Conservation (phyloP, 2,888 invertebrate species). For the Neria commutata region DNA sequence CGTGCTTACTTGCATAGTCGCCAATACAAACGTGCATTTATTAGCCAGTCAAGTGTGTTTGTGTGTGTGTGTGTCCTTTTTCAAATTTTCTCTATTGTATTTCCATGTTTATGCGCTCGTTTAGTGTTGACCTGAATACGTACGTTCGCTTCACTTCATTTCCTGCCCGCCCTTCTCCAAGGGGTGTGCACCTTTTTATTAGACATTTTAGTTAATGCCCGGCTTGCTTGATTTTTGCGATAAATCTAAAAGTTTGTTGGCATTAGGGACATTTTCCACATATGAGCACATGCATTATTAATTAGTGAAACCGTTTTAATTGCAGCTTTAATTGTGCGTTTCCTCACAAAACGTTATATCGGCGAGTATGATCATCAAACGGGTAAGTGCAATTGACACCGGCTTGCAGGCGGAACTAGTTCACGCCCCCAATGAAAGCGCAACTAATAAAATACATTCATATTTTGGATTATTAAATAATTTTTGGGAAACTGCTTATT, state of each 20-base stretch:
- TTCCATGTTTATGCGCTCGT: constrained; percentile 20
- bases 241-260: background rate
- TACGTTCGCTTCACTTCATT: background rate
- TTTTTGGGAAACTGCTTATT: too few relatives aligned
- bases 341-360: constrained; percentile 90
- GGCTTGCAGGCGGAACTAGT: too few relatives aligned
- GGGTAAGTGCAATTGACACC: too few relatives aligned
- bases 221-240: background rate
- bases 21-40: background rate
- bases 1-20: background rate
- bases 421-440: too few relatives aligned
- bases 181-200: background rate
- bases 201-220: background rate
- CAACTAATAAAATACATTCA: too few relatives aligned
- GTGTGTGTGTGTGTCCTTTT: constrained; percentile 12
- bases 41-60: background rate
- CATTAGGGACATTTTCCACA: constrained; percentile 12
- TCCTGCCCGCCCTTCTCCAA: background rate
- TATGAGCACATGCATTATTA: constrained; percentile 26
- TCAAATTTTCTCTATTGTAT: constrained; percentile 5
- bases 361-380: constrained; percentile 94
- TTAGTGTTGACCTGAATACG: constrained; percentile 26
- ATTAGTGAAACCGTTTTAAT: constrained; percentile 42
- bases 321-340: constrained; percentile 84
- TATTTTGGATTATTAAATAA: too few relatives aligned